Conservation (phyloP, 2,888 invertebrate species). For the Eupithecia vulgata region DNA sequence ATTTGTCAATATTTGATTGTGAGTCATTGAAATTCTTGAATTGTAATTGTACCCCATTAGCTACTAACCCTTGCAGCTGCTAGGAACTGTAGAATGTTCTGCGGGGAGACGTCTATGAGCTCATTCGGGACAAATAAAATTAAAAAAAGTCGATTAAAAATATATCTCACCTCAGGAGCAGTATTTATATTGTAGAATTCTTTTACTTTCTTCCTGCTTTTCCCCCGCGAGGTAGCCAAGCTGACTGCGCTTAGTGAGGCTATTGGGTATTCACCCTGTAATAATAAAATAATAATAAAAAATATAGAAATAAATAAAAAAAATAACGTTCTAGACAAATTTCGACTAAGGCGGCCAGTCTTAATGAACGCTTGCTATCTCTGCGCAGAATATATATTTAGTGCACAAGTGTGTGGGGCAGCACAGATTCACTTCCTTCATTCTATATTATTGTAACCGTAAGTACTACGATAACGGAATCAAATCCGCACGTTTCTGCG, state of each 20-base stretch:
- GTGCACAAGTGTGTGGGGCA: background rate
- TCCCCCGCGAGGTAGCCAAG: constrained; percentile 66
- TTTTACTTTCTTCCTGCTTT: constrained; percentile 59
- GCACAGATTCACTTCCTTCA: background rate
- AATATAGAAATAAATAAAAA: background rate
- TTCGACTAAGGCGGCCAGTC: background rate
- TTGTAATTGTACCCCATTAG: too few relatives aligned
- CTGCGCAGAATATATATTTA: background rate
- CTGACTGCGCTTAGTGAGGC: constrained; percentile 71
- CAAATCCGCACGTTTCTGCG: background rate
- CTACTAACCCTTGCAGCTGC: too few relatives aligned
- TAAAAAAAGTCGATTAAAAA: too few relatives aligned
- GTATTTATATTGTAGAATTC: constrained; percentile 72
- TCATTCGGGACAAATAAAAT: too few relatives aligned
- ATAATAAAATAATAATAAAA: constrained; percentile 2
- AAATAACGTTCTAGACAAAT: background rate
- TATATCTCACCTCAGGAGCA: constrained; percentile 58
- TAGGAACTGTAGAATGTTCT: too few relatives aligned
- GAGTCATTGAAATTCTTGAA: too few relatives aligned
- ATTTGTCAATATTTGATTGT: too few relatives aligned
- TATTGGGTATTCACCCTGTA: constrained; percentile 67
- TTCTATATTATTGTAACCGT: background rate
- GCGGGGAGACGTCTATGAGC: too few relatives aligned
- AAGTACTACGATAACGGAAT: background rate
- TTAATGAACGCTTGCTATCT: too few relatives aligned